A percentile compares a stretch with the other conserved stretches of the same genome.
phyloP scores from a whole-genome alignment of 2,113 vertebrate genomes.

The Anhinga rufa region DNA sequence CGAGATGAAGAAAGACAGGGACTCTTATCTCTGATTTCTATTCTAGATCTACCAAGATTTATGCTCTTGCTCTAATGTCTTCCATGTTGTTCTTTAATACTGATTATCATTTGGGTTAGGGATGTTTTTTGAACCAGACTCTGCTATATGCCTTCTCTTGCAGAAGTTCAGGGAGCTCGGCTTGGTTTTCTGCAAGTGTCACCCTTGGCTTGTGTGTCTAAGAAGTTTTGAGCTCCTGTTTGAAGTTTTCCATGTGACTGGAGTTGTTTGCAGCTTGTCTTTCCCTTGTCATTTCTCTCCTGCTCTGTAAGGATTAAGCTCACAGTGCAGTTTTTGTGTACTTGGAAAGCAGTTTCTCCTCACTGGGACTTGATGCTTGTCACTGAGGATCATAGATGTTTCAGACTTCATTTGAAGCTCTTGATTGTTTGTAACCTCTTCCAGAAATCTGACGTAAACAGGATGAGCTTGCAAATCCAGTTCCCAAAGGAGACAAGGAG shows the following conservation, averaged over 20 bases:
- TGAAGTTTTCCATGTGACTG: not conserved
- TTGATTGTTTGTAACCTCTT: not conserved
- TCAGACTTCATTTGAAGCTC: not conserved
- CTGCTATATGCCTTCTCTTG: fast-evolving
- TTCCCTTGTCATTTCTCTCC: not conserved
- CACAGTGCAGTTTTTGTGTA: not conserved
- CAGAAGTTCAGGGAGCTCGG: not conserved
- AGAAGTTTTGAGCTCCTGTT: not conserved
- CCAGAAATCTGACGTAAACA: not conserved
- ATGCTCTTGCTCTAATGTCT: not conserved
- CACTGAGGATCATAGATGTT: not conserved
- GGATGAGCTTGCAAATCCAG: not conserved
- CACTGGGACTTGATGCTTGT: not conserved
- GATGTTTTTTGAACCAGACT: not conserved
- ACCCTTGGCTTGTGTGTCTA: not conserved
- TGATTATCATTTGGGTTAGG: not conserved
- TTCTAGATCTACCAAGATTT: not conserved
- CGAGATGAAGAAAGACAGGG: not conserved
- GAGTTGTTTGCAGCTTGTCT: not conserved
- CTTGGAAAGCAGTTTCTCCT: not conserved
- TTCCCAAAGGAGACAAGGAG: not conserved
- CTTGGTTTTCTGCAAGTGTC: not conserved
- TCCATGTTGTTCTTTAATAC: not conserved
- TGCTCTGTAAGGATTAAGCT: not conserved
- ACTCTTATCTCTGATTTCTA: not conserved